Evolutionary conservation across 1,140 invertebrate genomes (phyloP).

Genomic region (Bombyx mandarina): DNA sequence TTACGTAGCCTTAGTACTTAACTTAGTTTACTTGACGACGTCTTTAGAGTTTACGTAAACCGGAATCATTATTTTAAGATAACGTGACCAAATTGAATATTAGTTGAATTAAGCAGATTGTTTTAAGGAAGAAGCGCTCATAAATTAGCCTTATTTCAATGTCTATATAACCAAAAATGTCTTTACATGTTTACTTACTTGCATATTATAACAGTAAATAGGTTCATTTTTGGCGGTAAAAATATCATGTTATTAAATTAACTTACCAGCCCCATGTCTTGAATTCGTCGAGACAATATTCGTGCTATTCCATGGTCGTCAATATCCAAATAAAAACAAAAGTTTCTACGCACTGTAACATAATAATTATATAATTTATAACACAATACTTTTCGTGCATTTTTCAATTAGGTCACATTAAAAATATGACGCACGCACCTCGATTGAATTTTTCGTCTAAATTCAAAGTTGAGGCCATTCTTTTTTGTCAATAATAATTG

Average conservation of each 20-base stretch:
- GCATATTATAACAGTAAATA: no score
- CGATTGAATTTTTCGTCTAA: constrained; percentile 57
- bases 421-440: constrained; percentile 40
- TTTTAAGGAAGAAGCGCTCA: no score
- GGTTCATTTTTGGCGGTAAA: no score
- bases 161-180: neutral
- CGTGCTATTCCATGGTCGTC: constrained; percentile 74
- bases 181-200: no score
- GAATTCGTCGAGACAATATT: constrained; percentile 76
- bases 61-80: no score
- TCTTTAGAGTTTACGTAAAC: no score
- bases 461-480: constrained; percentile 57
- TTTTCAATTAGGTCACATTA: constrained; percentile 20
- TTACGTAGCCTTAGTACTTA: no score
- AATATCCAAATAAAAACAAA: constrained; percentile 80
- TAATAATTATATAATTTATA: constrained; percentile 9
- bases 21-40: no score
- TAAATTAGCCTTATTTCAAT: no score
- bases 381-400: constrained; percentile 10
- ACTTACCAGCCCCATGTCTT: constrained; percentile 77
- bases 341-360: constrained; percentile 66
- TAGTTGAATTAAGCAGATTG: no score
- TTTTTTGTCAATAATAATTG: constrained; percentile 22
- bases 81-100: no score
- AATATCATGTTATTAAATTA: constrained; percentile 20